phyloP scores from a whole-genome alignment of 2,888 invertebrate genomes.

The Oegoconia quadripuncta region DNA sequence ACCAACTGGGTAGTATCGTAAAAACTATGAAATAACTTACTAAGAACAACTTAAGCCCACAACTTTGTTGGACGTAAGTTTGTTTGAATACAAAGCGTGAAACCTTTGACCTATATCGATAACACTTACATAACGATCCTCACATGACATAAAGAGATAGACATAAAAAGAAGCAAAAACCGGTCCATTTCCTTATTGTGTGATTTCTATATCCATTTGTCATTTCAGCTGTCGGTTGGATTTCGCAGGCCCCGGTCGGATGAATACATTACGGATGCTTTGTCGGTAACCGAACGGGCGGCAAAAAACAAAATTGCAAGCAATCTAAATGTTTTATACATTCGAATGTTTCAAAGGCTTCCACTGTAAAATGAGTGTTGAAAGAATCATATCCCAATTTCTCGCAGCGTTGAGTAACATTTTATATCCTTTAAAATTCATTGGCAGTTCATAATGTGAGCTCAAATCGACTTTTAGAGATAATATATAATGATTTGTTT shows the following conservation, averaged over 20 bases:
- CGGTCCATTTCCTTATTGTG: conserved; percentile 52
- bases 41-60: too few relatives aligned
- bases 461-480: too few relatives aligned
- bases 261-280: conserved; percentile 48
- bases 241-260: conserved; percentile 38
- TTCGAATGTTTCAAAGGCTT: conserved; percentile 1
- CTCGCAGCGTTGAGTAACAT: neutral
- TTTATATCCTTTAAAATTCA: too few relatives aligned
- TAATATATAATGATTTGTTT: too few relatives aligned
- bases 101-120: neutral
- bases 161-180: conserved; percentile 22
- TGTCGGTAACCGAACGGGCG: conserved; percentile 32
- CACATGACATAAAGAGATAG: conserved; percentile 16
- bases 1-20: too few relatives aligned
- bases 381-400: neutral
- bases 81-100: neutral
- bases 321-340: conserved; percentile 21
- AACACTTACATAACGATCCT: conserved; percentile 2
- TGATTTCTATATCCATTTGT: conserved; percentile 51
- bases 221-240: conserved; percentile 38
- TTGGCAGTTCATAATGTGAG: too few relatives aligned
- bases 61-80: too few relatives aligned
- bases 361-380: neutral
- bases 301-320: conserved; percentile 38
- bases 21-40: too few relatives aligned